Conservation (phyloP, 53 echinoderm and acorn worm genomes). For the Stichopus horrens region DNA sequence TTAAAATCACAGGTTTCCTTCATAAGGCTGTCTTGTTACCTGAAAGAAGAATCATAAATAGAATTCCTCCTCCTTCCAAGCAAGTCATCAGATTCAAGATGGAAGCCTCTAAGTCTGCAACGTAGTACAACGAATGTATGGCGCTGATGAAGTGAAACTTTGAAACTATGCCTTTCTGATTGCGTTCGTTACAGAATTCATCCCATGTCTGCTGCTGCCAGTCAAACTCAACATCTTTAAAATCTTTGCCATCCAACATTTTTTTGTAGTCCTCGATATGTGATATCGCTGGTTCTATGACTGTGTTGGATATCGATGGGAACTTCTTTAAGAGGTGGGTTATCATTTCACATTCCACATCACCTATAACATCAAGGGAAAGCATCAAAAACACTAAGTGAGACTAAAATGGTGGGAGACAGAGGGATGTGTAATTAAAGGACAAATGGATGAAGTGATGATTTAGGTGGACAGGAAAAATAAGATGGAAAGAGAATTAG, state of each 20-base stretch:
- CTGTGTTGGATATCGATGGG: conserved; percentile 60
- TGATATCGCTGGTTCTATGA: conserved; percentile 66
- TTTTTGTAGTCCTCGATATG: conserved; percentile 63
- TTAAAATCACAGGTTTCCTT: no score
- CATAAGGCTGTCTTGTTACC: no score
- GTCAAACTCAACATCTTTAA: conserved; percentile 42
- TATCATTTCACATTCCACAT: conserved; percentile 45
- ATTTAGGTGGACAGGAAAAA: no score
- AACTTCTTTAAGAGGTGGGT: conserved; percentile 50
- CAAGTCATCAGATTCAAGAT: conserved; percentile 55
- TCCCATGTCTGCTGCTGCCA: conserved; percentile 66
- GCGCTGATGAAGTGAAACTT: conserved; percentile 77
- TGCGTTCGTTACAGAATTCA: conserved; percentile 35
- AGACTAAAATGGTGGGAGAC: no score
- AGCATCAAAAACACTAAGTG: no score
- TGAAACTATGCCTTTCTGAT: background rate
- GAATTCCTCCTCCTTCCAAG: conserved; percentile 66
- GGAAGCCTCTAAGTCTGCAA: conserved; percentile 55
- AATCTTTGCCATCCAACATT: conserved; percentile 24
- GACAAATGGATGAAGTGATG: no score
- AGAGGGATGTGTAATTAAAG: no score
- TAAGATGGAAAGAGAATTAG: no score
- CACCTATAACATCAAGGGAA: background rate
- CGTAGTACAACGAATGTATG: conserved; percentile 76
- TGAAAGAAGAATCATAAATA: conserved; percentile 40